Base-by-base conservation (phyloP, 1,140 invertebrate genomes). In the Argopecten irradians region DNA sequence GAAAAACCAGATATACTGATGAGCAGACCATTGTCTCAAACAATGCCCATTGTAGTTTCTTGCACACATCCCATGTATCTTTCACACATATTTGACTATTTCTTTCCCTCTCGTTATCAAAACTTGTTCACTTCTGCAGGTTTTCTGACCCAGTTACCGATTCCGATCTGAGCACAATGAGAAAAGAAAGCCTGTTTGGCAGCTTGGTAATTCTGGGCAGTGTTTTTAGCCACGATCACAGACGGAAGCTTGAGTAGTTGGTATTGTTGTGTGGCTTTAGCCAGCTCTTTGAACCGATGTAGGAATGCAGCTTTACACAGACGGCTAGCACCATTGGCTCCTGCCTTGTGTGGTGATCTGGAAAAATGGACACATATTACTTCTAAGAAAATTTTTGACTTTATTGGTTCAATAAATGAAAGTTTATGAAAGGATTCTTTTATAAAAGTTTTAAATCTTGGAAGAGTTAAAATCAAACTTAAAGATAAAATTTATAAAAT, bases 251-350 rank as follows among this genome's bases (percentile, higher is more conserved):
- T 22, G 19, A 90, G 71, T 3, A 89, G 19, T 13, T 90, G 84
- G 22, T 41, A 33, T 36, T 91, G 90, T 39, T 89, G 86, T 13
- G 86, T 84, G n/a, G 88, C 19, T 86, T 55, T 90, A 14, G 87
- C 82, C n/a, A 93, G 14, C 34, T 93, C 92, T 35, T 87, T 89
- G 43, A 90, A 93, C 84, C 93, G 84, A 34, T 90, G 89, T 19
- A 93, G 82, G 86, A 92, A 90, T 71, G 88, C 92, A 46, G 92
- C 92, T 86, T 94, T 94, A 86, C 92, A 93, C 32, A 93, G 86
- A 7, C 92, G 90, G 86, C 92, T 93, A 8, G 90, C 91, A 84
- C 85, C 82, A n/a, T 86, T 19, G 33, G 87, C n/a, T 34, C 89
- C 86, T 28, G 92, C 89, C 88, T 90, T 86, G 83, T 91, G 92